These are phyloP conservation scores for Centropus bengalensis DNA, from an alignment of 2,113 vertebrate species.

Conservation along the genomic window DNA sequence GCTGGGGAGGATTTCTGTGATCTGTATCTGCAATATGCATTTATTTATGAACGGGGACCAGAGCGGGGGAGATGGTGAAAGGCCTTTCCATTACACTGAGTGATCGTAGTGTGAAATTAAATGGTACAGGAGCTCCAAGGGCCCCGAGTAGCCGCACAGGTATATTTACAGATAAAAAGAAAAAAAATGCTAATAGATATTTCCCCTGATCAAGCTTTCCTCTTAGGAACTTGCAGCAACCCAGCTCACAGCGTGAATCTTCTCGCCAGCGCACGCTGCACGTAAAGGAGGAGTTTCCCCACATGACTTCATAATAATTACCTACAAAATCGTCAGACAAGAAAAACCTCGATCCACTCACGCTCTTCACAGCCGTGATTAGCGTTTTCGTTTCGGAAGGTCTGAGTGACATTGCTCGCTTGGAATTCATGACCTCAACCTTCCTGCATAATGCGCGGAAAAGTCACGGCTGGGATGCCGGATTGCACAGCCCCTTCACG, in stretches of 20 bases:
- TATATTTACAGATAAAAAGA: slow-evolving; percentile 20
- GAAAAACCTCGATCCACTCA: slow-evolving; percentile 50
- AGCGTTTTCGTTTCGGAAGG: slow-evolving; percentile 12
- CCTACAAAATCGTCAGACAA: slow-evolving; percentile 37
- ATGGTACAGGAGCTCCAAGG: neutral
- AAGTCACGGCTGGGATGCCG: neutral
- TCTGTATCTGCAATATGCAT: neutral
- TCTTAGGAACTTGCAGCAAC: slow-evolving; percentile 29
- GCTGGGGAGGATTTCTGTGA: neutral
- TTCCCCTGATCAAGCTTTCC: neutral
- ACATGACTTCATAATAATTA: slow-evolving; percentile 56
- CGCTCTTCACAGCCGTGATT: slow-evolving; percentile 19
- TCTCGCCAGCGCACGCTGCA: neutral
- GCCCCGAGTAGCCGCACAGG: neutral
- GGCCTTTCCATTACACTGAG: neutral
- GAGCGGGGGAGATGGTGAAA: neutral
- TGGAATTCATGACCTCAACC: slow-evolving; percentile 29
- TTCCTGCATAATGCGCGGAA: neutral
- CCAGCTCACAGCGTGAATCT: neutral
- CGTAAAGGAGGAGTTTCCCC: slow-evolving; percentile 35
- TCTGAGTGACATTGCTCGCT: neutral
- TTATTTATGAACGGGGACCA: slow-evolving; percentile 42
- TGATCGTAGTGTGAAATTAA: slow-evolving; percentile 25
- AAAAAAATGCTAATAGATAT: slow-evolving; percentile 49
- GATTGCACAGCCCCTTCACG: neutral